Evolutionary conservation across 2,888 invertebrate species (phyloP).

Genomic region (Lochmaea crataegi): DNA sequence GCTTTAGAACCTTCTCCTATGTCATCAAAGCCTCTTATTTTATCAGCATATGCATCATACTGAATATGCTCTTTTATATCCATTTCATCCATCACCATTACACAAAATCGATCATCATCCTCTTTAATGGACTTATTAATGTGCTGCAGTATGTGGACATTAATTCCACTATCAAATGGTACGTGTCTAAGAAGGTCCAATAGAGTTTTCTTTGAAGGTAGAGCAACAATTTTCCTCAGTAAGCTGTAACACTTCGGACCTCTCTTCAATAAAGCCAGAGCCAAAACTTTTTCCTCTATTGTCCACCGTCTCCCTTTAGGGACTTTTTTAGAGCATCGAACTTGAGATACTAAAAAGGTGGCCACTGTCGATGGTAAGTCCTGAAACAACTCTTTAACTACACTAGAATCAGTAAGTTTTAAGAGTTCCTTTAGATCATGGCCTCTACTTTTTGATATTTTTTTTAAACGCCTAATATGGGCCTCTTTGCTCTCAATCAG

Average conservation of each 20-base stretch:
- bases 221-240: conserved; percentile 37
- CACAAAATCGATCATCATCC: conserved; percentile 16
- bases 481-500: conserved; percentile 20
- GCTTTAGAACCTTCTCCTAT: conserved; percentile 12
- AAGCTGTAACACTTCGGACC: conserved; percentile 37
- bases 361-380: conserved; percentile 28
- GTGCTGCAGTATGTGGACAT: conserved; percentile 18
- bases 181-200: conserved; percentile 37
- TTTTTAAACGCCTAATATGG: conserved; percentile 19
- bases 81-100: conserved; percentile 27
- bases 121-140: conserved; percentile 12
- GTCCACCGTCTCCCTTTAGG: conserved; percentile 42
- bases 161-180: conserved; percentile 36
- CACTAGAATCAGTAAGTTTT: conserved; percentile 7
- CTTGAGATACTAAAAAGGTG: conserved; percentile 38
- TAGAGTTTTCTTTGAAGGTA: conserved; percentile 41
- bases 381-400: conserved; percentile 17
- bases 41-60: conserved; percentile 13
- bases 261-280: conserved; percentile 32
- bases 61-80: conserved; percentile 6
- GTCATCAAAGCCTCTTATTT: conserved; percentile 25
- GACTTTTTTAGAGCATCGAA: conserved; percentile 15
- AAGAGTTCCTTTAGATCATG: conserved; percentile 6
- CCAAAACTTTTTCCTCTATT: conserved; percentile 41
- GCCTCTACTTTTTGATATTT: conserved; percentile 16